Percentiles rank a stretch among this genome's conserved stretches.
Conservation (phyloP, 2,797 vertebrate genomes). For the Leontopithecus rosalia region DNA sequence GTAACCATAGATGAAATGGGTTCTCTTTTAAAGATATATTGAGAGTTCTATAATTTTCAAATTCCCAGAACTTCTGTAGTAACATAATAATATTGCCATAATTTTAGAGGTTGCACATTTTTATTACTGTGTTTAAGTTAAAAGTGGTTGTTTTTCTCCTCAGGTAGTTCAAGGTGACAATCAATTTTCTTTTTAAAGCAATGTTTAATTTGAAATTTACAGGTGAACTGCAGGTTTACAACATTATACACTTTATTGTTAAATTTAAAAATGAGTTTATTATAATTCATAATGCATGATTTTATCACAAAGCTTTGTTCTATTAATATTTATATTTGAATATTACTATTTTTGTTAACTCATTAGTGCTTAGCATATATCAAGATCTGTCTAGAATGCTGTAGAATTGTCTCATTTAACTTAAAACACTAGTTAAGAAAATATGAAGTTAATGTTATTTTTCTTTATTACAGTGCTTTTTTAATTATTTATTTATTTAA, state of each 20-base stretch:
- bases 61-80: background rate
- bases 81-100: background rate
- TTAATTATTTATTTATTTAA: too few relatives aligned
- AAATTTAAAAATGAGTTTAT: background rate
- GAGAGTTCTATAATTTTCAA: background rate
- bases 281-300: background rate
- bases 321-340: background rate
- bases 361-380: background rate
- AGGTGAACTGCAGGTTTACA: background rate
- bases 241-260: background rate
- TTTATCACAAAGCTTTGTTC: background rate
- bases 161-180: background rate
- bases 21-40: background rate
- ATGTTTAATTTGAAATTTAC: constrained; percentile 3
- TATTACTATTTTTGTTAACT: background rate
- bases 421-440: background rate
- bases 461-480: background rate
- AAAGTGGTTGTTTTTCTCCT: background rate
- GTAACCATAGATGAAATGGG: background rate
- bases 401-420: background rate
- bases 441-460: background rate
- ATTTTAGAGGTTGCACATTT: background rate
- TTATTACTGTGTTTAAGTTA: background rate
- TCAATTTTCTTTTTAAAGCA: background rate
- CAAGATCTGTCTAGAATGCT: background rate